phyloP scores from a whole-genome alignment of 2,797 vertebrate species.

The Mastacembelus armatus region DNA sequence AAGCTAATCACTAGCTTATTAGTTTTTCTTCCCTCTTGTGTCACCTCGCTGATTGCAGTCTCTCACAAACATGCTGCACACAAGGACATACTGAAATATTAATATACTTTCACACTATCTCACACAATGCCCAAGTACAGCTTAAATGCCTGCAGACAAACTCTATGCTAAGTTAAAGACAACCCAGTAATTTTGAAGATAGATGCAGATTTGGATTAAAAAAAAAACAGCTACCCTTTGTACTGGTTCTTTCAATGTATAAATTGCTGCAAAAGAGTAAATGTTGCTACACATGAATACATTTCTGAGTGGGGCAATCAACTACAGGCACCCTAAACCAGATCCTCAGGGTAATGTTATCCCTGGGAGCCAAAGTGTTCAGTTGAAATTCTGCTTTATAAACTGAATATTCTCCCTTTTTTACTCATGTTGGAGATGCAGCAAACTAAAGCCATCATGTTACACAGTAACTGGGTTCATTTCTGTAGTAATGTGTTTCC shows the following conservation, averaged over 20 bases:
- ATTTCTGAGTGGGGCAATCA: not conserved
- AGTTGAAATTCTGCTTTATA: too few species aligned
- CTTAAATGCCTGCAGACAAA: slow-evolving; percentile 64
- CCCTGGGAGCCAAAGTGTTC: too few species aligned
- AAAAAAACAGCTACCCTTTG: not conserved
- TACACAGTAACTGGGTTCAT: too few species aligned
- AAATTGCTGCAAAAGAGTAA: not conserved
- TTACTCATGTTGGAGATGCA: too few species aligned
- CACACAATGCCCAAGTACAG: slow-evolving; percentile 33
- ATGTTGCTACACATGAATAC: not conserved
- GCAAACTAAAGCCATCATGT: too few species aligned
- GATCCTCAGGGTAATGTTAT: not conserved
- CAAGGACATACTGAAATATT: slow-evolving; percentile 46
- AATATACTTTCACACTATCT: slow-evolving; percentile 34
- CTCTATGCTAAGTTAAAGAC: slow-evolving; percentile 49
- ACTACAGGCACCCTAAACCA: not conserved
- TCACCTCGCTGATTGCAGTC: slow-evolving; percentile 53
- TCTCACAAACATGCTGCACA: slow-evolving; percentile 21
- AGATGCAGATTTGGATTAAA: not conserved
- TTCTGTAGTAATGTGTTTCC: too few species aligned
- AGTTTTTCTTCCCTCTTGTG: slow-evolving; percentile 60
- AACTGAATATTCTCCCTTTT: too few species aligned
- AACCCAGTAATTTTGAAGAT: slow-evolving; percentile 2
- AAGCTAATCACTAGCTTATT: slow-evolving; percentile 67
- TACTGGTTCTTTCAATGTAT: not conserved